Percentiles rank a stretch among this genome's conserved stretches.
phyloP scores from a whole-genome alignment of 2,113 vertebrate species.

The Dromiciops gliroides region DNA sequence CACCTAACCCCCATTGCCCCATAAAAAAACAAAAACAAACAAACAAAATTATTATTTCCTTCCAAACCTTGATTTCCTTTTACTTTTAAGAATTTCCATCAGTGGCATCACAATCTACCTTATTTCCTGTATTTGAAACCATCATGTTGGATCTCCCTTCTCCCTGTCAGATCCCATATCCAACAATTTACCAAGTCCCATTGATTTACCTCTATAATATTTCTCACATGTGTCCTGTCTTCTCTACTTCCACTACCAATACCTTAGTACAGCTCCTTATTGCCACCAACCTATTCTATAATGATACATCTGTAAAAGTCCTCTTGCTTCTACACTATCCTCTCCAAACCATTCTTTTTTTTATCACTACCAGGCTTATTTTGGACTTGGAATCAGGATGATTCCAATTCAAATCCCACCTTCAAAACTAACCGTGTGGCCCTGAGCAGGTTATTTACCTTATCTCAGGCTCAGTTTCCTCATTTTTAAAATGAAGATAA shows the following conservation, averaged over 20 bases:
- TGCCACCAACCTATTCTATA: neutral
- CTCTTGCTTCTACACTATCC: too few species aligned
- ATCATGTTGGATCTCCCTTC: neutral
- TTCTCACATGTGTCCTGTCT: neutral
- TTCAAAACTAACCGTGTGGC: neutral
- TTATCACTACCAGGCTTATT: too few species aligned
- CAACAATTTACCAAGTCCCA: neutral
- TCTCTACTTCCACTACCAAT: neutral
- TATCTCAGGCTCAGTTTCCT: neutral
- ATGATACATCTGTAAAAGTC: too few species aligned
- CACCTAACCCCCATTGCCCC: too few species aligned
- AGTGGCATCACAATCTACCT: neutral
- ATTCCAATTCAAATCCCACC: too few species aligned
- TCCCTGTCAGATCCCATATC: neutral
- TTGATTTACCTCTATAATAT: neutral
- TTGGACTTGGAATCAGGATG: neutral
- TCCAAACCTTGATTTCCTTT: neutral
- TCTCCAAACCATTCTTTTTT: too few species aligned
- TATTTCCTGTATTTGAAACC: neutral
- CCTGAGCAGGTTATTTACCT: neutral
- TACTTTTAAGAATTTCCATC: neutral
- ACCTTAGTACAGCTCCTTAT: neutral
- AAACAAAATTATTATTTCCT: too few species aligned
- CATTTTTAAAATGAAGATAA: too few species aligned
- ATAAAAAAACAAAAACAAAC: too few species aligned